Conservation (phyloP, 2,797 vertebrate species). For the Decapterus maruadsi region DNA sequence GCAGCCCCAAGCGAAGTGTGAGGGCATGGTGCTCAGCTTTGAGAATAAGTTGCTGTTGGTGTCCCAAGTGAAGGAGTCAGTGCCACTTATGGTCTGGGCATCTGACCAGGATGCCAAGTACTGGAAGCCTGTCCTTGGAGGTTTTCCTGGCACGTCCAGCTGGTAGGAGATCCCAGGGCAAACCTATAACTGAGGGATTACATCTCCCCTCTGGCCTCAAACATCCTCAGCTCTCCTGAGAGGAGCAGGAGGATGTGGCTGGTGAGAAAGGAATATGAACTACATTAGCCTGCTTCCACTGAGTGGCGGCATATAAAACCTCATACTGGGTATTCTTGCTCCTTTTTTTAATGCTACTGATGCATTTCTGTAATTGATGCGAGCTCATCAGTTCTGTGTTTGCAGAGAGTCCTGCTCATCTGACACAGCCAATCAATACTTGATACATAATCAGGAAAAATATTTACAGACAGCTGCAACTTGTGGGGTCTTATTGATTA, state of each 20-base stretch:
- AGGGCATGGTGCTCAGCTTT: not conserved
- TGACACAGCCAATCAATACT: slow-evolving; percentile 9
- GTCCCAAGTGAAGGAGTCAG: not conserved
- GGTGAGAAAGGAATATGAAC: too few relatives aligned
- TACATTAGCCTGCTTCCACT: not conserved
- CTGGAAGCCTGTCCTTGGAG: too few relatives aligned
- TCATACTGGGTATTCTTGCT: not conserved
- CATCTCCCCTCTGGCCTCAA: not conserved
- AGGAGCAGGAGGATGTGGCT: too few relatives aligned
- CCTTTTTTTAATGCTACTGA: not conserved
- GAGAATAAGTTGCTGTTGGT: not conserved
- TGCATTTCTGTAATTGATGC: not conserved
- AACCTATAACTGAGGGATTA: not conserved
- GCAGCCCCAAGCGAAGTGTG: too few relatives aligned
- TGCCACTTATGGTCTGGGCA: not conserved
- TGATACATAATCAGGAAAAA: not conserved
- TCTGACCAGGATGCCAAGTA: not conserved
- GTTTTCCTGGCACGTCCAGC: not conserved
- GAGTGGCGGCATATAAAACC: not conserved
- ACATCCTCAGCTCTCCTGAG: not conserved
- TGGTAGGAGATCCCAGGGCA: not conserved
- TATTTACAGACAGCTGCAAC: not conserved
- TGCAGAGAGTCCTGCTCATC: not conserved
- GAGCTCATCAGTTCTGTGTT: not conserved
- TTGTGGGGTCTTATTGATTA: not conserved